These are phyloP conservation scores for Unio delphinus DNA, from an alignment of 2,888 invertebrate species.

Conservation along the genomic window DNA sequence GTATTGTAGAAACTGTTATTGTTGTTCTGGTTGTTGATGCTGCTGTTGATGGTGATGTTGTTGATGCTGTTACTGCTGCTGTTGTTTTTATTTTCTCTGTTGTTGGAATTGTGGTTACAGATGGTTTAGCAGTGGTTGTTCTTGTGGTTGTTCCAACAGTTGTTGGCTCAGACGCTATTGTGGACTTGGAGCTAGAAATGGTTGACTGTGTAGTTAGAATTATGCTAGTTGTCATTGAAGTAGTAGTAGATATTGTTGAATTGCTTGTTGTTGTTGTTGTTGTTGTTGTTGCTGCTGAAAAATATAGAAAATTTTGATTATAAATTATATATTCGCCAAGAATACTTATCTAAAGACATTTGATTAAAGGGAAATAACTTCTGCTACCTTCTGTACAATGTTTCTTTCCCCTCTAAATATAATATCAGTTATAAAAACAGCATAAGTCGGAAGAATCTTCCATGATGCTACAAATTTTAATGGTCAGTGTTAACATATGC, in stretches of 20 bases:
- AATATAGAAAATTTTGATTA: not conserved
- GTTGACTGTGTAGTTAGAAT: slow-evolving; percentile 4
- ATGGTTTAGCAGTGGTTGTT: slow-evolving; percentile 10
- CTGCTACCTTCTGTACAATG: too few species aligned
- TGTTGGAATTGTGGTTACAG: slow-evolving; percentile 11
- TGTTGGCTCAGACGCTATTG: slow-evolving; percentile 14
- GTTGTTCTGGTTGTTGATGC: slow-evolving; percentile 12
- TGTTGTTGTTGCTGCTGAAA: slow-evolving; percentile 12
- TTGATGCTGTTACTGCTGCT: not conserved
- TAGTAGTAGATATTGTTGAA: slow-evolving; percentile 1
- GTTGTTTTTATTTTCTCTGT: slow-evolving; percentile 12
- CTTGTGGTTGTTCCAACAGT: slow-evolving; percentile 10
- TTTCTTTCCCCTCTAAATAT: too few species aligned
- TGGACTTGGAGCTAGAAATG: slow-evolving; percentile 1
- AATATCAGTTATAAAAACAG: too few species aligned
- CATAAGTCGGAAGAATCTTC: too few species aligned
- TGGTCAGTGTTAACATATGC: too few species aligned
- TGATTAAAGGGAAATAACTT: too few species aligned
- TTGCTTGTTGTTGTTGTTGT: slow-evolving; percentile 5
- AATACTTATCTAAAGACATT: not conserved
- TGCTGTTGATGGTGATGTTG: slow-evolving; percentile 12
- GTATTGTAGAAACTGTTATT: slow-evolving; percentile 6
- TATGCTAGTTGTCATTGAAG: too few species aligned
- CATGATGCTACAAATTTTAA: too few species aligned
- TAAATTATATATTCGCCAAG: not conserved